These are phyloP conservation scores for Parapsyche elsis DNA, from an alignment of 1,140 invertebrate species.

Conservation along the genomic window DNA sequence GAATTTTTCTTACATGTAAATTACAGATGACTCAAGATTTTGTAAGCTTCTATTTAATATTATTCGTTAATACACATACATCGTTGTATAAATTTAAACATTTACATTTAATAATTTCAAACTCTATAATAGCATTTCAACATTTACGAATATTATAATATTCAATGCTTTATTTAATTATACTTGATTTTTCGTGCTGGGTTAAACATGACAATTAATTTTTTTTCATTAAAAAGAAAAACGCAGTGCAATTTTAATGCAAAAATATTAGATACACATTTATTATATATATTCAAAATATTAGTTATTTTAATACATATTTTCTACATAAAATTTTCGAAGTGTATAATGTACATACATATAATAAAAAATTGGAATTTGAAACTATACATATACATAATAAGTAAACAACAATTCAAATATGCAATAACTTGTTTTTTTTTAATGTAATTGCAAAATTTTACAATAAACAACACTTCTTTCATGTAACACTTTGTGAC, in stretches of 20 bases:
- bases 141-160: constrained; percentile 20
- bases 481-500: too few relatives aligned
- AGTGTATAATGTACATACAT: too few relatives aligned
- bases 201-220: constrained; percentile 25
- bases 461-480: too few relatives aligned
- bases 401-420: too few relatives aligned
- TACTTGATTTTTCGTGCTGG: constrained; percentile 12
- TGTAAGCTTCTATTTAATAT: not conserved
- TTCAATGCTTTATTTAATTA: not conserved
- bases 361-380: too few relatives aligned
- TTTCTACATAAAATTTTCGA: not conserved
- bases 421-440: too few relatives aligned
- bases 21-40: too few relatives aligned
- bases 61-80: not conserved
- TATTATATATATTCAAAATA: not conserved
- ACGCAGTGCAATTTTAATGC: constrained; percentile 13
- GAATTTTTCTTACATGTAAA: too few relatives aligned
- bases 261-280: not conserved
- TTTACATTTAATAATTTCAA: constrained; percentile 37
- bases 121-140: constrained; percentile 6
- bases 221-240: not conserved
- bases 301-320: constrained; percentile 6
- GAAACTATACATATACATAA: too few relatives aligned
- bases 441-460: too few relatives aligned
- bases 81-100: constrained; percentile 35